Base-by-base conservation (phyloP, 2,888 invertebrate genomes). In the Phragmatobia fuliginosa region DNA sequence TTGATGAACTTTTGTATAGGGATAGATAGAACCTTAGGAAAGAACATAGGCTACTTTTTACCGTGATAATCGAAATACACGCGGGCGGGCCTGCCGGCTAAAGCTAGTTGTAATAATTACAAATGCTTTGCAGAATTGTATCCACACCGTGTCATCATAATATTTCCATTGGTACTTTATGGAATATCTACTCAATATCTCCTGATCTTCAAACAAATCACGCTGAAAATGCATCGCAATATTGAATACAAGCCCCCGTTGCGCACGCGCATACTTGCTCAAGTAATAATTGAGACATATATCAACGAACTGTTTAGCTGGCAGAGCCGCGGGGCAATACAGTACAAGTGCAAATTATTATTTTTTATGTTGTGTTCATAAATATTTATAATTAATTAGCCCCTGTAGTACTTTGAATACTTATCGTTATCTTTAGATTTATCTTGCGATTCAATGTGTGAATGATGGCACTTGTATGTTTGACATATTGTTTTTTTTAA, bases 221-320 rank as follows among this genome's bases (percentile, higher is more conserved):
- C 71, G 73, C 56, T 66, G 64, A 81, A 72, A 79, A 72, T 68
- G 18, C 72, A 67, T 65, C 64, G 70, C 78, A 83, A 85, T 87
- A 90, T 89, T 87, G 87, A 87, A 88, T 86, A 81, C 75, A 81
- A 78, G 78, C 87, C 83, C 92, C 92, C 87, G 90, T 90, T 88
- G 92, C 80, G 92, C 84, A 5, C 2, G 82, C 86, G 87, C 88
- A 87, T 87, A 86, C 85, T 81, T 74, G 63, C 71, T 77, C 77
- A 76, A 72, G n/a, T n/a, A n/a, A 88, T 92, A 92, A 93, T 93
- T 93, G 88, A 93, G 92, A 92, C 90, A 91, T 92, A 91, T 90
- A 91, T 92, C 91, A 92, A 82, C 75, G 70, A 74, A 77, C 69
- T 73, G 81, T 79, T 79, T 79, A 74, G 70, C 70, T 63, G 79